Conservation (phyloP, 2,888 invertebrate species). For the Dascillus cervinus region DNA sequence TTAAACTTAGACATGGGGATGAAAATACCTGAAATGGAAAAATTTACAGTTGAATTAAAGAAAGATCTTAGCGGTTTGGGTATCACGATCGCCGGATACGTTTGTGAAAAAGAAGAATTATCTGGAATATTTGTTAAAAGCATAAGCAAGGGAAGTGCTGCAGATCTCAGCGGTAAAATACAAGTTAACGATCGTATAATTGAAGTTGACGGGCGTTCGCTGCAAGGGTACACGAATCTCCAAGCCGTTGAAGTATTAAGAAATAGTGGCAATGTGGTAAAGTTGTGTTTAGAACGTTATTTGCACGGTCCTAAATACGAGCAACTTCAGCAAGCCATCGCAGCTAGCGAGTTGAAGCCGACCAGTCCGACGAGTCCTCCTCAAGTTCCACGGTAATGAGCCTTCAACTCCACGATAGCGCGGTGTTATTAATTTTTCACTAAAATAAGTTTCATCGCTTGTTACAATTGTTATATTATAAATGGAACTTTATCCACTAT, state of each 20-base stretch:
- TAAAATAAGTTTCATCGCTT: slow-evolving; percentile 1
- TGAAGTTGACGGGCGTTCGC: slow-evolving; percentile 89
- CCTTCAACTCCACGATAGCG: slow-evolving; percentile 12
- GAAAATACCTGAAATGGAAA: slow-evolving; percentile 84
- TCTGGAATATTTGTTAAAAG: slow-evolving; percentile 99
- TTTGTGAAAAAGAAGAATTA: slow-evolving; percentile 95
- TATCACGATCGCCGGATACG: slow-evolving; percentile 93
- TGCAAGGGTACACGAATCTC: slow-evolving; percentile 95
- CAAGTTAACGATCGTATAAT: slow-evolving; percentile 97
- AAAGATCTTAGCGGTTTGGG: slow-evolving; percentile 92
- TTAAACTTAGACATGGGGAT: slow-evolving; percentile 49
- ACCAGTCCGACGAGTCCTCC: slow-evolving; percentile 45
- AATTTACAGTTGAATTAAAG: slow-evolving; percentile 86
- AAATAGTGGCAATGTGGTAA: slow-evolving; percentile 86
- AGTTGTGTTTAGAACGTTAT: slow-evolving; percentile 82
- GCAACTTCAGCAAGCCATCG: slow-evolving; percentile 79
- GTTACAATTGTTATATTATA: slow-evolving; percentile 11
- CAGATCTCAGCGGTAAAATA: slow-evolving; percentile 86
- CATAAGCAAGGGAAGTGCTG: slow-evolving; percentile 92
- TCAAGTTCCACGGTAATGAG: slow-evolving; percentile 50
- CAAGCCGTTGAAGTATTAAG: slow-evolving; percentile 94
- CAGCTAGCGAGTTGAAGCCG: slow-evolving; percentile 66
- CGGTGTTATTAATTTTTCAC: slow-evolving; percentile 12
- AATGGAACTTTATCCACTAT: slow-evolving; percentile 13
- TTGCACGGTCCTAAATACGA: slow-evolving; percentile 84